phyloP scores from a whole-genome alignment of 2,888 invertebrate species.

The Monoplex corrugatus region DNA sequence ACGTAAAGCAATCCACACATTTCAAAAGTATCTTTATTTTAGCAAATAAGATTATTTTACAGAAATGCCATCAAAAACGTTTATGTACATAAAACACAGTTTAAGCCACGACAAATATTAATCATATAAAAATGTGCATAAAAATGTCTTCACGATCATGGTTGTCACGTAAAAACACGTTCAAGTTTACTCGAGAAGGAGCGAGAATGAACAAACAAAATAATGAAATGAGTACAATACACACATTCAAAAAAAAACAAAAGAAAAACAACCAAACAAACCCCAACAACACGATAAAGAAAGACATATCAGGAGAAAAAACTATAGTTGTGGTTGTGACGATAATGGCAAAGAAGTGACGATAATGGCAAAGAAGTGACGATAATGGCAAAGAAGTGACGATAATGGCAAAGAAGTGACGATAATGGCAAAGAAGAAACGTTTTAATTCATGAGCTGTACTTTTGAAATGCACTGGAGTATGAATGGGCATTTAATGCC shows the following conservation, averaged over 20 bases:
- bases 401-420: not conserved
- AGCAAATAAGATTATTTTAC: not conserved
- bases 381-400: not conserved
- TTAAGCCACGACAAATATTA: not conserved
- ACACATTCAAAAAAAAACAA: not conserved
- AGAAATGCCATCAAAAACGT: not conserved
- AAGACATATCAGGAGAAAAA: no score
- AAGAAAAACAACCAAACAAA: not conserved
- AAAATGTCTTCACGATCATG: no score
- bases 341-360: not conserved
- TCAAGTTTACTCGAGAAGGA: no score
- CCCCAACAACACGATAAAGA: not conserved
- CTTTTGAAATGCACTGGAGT: no score
- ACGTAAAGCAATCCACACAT: not conserved
- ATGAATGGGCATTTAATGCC: no score
- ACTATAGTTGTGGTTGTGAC: no score
- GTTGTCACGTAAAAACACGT: no score
- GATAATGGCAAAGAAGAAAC: not conserved
- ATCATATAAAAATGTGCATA: not conserved
- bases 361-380: not conserved
- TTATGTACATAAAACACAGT: not conserved
- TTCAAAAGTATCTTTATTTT: slow-evolving; percentile 26
- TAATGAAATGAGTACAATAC: not conserved
- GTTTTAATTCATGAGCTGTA: no score
- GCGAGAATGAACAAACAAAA: no score